Percentiles rank a stretch among this genome's conserved stretches.
Evolutionary conservation across 2,113 vertebrate species (phyloP).

Genomic region (Elephas maximus): DNA sequence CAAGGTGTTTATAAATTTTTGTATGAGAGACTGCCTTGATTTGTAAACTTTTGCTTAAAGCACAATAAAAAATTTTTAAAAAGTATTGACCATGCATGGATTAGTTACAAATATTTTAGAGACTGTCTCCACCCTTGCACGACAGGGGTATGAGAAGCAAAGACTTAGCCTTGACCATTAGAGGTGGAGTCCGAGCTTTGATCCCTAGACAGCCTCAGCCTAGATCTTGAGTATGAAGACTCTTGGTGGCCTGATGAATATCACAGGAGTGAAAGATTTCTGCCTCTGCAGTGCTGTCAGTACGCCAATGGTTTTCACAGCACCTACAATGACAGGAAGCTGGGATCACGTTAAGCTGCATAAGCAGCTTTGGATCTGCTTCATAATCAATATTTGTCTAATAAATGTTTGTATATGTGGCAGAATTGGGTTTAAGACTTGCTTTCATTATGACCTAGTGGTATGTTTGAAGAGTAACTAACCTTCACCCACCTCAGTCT

Average conservation of each 20-base stretch:
- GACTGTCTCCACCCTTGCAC: not conserved
- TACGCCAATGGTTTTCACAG: not conserved
- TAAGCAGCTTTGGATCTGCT: not conserved
- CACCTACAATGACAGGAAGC: not conserved
- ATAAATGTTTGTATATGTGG: not conserved
- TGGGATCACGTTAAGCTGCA: not conserved
- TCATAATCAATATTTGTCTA: not conserved
- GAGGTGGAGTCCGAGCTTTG: not conserved
- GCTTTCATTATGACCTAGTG: not conserved
- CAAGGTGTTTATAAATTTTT: too few species aligned
- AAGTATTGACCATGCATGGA: not conserved
- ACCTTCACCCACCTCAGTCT: not conserved
- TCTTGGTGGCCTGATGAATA: not conserved
- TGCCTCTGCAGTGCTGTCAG: not conserved
- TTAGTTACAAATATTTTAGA: not conserved
- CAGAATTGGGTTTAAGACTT: conserved; percentile 6
- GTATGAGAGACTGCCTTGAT: too few species aligned
- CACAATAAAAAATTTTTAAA: too few species aligned
- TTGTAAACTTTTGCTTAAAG: too few species aligned
- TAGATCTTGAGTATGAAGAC: not conserved
- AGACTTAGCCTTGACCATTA: not conserved
- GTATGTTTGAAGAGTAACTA: not conserved
- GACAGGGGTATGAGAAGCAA: not conserved
- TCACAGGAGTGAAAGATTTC: not conserved
- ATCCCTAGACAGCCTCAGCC: not conserved